Percentiles rank a stretch among this genome's conserved stretches.
phyloP scores from a whole-genome alignment of 2,113 vertebrate genomes.

The Phyllostomus discolor region DNA sequence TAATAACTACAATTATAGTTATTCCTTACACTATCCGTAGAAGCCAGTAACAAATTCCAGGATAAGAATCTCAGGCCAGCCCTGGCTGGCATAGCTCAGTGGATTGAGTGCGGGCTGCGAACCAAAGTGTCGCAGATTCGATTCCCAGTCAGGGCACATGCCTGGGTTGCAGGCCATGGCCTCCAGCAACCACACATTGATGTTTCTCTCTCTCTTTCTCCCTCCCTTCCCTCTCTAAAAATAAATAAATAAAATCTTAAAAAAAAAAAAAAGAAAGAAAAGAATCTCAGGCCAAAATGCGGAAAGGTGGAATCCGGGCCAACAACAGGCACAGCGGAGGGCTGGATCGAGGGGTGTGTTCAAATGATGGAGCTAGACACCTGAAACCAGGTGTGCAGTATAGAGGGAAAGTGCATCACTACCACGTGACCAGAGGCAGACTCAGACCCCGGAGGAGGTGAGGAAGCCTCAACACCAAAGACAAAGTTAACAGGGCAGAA shows the following conservation, averaged over 20 bases:
- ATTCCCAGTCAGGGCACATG: too few species aligned
- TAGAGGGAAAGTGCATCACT: neutral
- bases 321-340: neutral
- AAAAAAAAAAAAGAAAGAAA: too few species aligned
- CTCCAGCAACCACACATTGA: too few species aligned
- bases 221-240: too few species aligned
- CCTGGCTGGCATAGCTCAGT: too few species aligned
- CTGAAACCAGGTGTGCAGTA: neutral
- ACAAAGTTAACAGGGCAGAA: neutral
- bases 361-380: neutral
- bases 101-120: too few species aligned
- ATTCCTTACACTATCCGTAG: neutral
- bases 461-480: neutral
- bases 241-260: too few species aligned
- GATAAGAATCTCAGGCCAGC: neutral
- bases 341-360: neutral
- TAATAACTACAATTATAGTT: neutral
- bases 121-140: too few species aligned
- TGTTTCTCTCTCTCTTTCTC: too few species aligned
- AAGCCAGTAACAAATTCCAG: neutral
- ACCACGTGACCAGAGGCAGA: neutral
- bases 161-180: too few species aligned
- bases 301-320: neutral
- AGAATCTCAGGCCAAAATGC: neutral
- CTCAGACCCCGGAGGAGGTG: neutral